These are phyloP conservation scores for Enteromius treurensis DNA, from an alignment of 2,797 vertebrate genomes.

Conservation along the genomic window DNA sequence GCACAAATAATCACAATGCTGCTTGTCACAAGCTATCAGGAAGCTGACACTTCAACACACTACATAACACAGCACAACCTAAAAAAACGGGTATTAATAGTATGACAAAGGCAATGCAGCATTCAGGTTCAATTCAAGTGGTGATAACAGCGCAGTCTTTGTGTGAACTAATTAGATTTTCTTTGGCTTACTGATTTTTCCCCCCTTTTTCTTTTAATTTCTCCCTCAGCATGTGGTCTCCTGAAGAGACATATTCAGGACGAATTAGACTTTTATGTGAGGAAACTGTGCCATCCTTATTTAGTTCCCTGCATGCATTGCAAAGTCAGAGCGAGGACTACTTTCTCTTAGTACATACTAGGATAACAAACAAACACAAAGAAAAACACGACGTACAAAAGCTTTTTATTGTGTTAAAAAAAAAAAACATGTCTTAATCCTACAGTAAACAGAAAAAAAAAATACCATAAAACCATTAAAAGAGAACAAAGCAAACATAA, in stretches of 20 bases:
- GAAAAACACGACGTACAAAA: background rate
- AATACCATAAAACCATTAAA: background rate
- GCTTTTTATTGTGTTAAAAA: background rate
- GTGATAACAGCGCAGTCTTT: background rate
- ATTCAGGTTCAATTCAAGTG: background rate
- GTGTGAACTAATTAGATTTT: slow-evolving; percentile 27
- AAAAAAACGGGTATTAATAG: background rate
- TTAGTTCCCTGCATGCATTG: slow-evolving; percentile 44
- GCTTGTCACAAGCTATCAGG: background rate
- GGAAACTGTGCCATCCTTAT: slow-evolving; percentile 50
- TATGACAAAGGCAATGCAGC: background rate
- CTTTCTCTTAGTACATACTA: slow-evolving; percentile 28
- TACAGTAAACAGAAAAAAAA: slow-evolving; percentile 10
- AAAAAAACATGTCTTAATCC: slow-evolving; percentile 19
- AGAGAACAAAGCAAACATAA: slow-evolving; percentile 20
- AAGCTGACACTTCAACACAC: background rate
- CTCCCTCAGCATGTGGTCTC: slow-evolving; percentile 32
- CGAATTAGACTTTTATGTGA: slow-evolving; percentile 46
- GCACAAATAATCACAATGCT: background rate
- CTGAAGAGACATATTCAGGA: slow-evolving; percentile 57
- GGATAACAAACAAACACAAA: slow-evolving; percentile 14
- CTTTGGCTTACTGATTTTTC: slow-evolving; percentile 20
- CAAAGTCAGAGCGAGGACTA: slow-evolving; percentile 28
- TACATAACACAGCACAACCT: background rate
- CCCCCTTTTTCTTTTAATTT: background rate